Conservation (phyloP, 1,140 invertebrate genomes). For the Aphis craccivora region DNA sequence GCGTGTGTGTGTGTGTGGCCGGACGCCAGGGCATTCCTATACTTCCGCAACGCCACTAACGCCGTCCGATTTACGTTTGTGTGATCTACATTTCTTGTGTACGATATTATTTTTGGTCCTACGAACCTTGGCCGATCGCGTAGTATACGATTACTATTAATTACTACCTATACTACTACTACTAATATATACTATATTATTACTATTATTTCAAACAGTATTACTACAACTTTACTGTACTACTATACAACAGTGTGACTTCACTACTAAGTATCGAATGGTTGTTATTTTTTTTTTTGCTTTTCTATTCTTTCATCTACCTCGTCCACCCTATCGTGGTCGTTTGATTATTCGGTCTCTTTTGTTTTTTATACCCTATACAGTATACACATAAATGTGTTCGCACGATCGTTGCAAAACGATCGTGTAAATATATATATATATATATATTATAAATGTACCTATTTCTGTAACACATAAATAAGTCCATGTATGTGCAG, state of each 20-base stretch:
- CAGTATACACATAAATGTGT: not conserved
- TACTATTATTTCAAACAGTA: not conserved
- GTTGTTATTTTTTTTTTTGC: not conserved
- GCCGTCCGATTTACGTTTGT: not conserved
- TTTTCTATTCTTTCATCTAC: not conserved
- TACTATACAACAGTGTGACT: not conserved
- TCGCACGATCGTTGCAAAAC: not conserved
- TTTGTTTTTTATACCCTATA: not conserved
- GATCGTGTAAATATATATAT: not conserved
- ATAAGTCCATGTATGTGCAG: too few species aligned
- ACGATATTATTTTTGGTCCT: constrained; percentile 49
- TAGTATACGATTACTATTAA: not conserved
- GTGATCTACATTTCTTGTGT: constrained; percentile 41
- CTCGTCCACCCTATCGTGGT: not conserved
- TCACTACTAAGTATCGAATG: not conserved
- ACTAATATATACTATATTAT: not conserved
- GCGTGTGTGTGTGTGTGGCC: constrained; percentile 4
- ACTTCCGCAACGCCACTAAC: constrained; percentile 41
- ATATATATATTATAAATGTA: not conserved
- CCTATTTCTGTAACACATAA: too few species aligned
- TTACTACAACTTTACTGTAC: not conserved
- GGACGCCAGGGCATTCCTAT: constrained; percentile 35
- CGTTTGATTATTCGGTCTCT: not conserved
- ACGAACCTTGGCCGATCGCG: constrained; percentile 21
- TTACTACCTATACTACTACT: not conserved